phyloP scores from a whole-genome alignment of 2,888 invertebrate genomes.

The Eupithecia abbreviata region DNA sequence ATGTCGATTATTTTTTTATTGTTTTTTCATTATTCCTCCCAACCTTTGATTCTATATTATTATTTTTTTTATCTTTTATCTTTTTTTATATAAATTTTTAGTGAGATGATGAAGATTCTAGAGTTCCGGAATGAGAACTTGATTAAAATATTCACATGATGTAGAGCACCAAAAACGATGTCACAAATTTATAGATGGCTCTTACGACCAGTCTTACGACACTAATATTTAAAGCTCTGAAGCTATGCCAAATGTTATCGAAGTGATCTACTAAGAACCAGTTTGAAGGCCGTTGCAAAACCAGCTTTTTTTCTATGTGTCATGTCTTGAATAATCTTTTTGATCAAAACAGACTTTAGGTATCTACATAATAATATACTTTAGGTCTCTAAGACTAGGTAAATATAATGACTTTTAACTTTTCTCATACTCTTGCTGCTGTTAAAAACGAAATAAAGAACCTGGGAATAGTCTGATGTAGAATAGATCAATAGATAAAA shows the following conservation, averaged over 20 bases:
- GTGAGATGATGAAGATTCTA: not conserved
- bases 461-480: too few species aligned
- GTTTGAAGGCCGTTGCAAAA: constrained; percentile 43
- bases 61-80: not conserved
- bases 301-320: constrained; percentile 36
- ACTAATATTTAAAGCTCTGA: constrained; percentile 21
- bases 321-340: constrained; percentile 20
- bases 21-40: not conserved
- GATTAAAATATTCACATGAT: not conserved
- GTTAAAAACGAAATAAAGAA: too few species aligned
- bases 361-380: too few species aligned
- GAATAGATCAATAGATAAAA: too few species aligned
- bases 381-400: too few species aligned
- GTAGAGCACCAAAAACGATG: constrained; percentile 4
- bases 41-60: not conserved
- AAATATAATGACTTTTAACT: too few species aligned
- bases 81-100: not conserved
- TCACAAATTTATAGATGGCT: constrained; percentile 24
- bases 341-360: not conserved
- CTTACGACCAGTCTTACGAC: constrained; percentile 32
- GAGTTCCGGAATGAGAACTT: not conserved
- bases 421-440: too few species aligned
- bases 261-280: constrained; percentile 41
- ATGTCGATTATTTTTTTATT: constrained; percentile 13
- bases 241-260: constrained; percentile 38